Evolutionary conservation across 1,140 invertebrate species (phyloP), one percentile per base, ranked within the genome.

Genomic region (Apis dorsata): DNA sequence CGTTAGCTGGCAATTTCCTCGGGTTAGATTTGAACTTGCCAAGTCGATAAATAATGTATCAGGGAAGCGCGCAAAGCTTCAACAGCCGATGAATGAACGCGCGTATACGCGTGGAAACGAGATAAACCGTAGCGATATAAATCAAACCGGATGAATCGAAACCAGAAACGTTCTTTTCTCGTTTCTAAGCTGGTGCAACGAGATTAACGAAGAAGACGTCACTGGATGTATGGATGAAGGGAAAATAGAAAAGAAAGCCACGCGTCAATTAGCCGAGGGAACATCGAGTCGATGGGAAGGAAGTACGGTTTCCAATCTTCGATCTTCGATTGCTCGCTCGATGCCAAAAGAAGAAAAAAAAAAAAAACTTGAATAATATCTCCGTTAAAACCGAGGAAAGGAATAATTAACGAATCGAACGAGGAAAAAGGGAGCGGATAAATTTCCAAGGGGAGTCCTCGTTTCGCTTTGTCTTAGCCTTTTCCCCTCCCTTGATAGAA

Each of bases 41-140:
- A 80, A 62, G 85, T 60, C 86, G 76, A 87, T 87, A 87, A 87
- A 87, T 87, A 87, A 87, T 84, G 85, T 87, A 87, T 87, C 85
- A 87, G 86, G 66, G n/a, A 34, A 49, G 44, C 34, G 63, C 55
- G 79, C 80, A 62, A 84, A 86, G 84, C 75, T 86, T 87, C 55
- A 51, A 51, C 59, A 15, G 55, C 70, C 81, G 68, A 77, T 80
- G 76, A 87, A 87, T 86, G 82, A 78, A 81, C 78, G 85, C 51
- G 74, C 51, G 86, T 75, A 69, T 72, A 70, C 70, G 66, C 72
- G 77, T 57, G 80, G 75, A 81, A 85, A 81, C 84, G 71, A 65
- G 59, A 68, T 78, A 85, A 87, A 85, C 86, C 84, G 85, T 87
- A 79, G 77, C 73, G 83, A 87, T 88, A 86, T 88, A 88, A 88